These are phyloP conservation scores for Mesitornis unicolor DNA, from an alignment of 2,113 vertebrate genomes.

Conservation along the genomic window DNA sequence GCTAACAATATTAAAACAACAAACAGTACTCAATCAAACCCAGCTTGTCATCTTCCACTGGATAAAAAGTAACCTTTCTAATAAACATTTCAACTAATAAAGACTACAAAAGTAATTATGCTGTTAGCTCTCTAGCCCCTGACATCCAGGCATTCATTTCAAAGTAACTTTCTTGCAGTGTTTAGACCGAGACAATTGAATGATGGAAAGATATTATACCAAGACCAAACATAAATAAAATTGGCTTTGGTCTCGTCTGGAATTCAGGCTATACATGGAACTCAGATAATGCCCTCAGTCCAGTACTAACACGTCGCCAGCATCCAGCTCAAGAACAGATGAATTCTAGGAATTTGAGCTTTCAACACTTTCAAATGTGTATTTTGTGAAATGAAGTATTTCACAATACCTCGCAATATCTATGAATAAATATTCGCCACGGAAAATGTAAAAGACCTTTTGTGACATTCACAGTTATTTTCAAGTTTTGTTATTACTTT, in stretches of 20 bases:
- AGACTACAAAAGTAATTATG: conserved; percentile 43
- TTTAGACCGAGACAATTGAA: not conserved
- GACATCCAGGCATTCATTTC: conserved; percentile 34
- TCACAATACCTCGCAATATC: not conserved
- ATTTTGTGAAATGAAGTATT: conserved; percentile 16
- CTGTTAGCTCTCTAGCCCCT: not conserved
- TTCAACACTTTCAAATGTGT: conserved; percentile 33
- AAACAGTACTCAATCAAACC: conserved; percentile 58
- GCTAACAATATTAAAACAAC: conserved; percentile 71
- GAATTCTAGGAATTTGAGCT: conserved; percentile 68
- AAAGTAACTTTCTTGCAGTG: conserved; percentile 26
- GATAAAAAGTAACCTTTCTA: conserved; percentile 48
- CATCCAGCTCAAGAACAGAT: conserved; percentile 19
- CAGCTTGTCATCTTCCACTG: conserved; percentile 54
- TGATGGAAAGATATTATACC: conserved; percentile 19
- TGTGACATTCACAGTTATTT: not conserved
- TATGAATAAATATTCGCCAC: not conserved
- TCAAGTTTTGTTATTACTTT: not conserved
- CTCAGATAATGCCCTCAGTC: conserved; percentile 49
- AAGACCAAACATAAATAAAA: conserved; percentile 37
- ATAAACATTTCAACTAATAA: conserved; percentile 49
- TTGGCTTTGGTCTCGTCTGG: conserved; percentile 34
- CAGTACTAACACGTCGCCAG: conserved; percentile 32
- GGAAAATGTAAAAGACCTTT: not conserved
- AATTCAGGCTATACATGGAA: conserved; percentile 52